Evolutionary conservation across 2,888 invertebrate species (phyloP).

Genomic region (Pandemis corylana): DNA sequence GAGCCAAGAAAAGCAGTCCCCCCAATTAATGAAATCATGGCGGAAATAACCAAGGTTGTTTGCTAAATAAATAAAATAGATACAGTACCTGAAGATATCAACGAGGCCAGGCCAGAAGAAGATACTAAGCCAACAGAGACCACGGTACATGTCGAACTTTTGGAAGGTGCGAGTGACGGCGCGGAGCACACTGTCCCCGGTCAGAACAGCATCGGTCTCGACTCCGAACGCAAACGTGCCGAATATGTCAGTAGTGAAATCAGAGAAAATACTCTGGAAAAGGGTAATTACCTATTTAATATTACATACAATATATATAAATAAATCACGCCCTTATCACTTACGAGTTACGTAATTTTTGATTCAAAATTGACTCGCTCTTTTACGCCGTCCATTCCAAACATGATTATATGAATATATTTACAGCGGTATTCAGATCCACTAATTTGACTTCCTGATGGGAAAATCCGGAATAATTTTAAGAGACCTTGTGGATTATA

Average conservation of each 20-base stretch:
- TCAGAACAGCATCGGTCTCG: conserved; percentile 49
- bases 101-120: conserved; percentile 64
- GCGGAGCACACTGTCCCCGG: conserved; percentile 57
- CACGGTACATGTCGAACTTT: conserved; percentile 52
- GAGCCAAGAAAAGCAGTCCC: not conserved
- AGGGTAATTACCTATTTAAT: too few relatives aligned
- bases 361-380: too few relatives aligned
- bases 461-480: too few relatives aligned
- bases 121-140: conserved; percentile 57
- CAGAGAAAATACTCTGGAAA: conserved; percentile 49
- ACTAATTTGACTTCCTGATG: too few relatives aligned
- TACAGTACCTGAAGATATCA: conserved; percentile 54
- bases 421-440: too few relatives aligned
- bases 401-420: too few relatives aligned
- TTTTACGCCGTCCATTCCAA: too few relatives aligned
- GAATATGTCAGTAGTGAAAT: conserved; percentile 55
- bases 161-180: conserved; percentile 56
- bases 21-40: not conserved
- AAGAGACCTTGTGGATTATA: too few relatives aligned
- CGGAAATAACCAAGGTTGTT: not conserved
- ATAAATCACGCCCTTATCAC: too few relatives aligned
- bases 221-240: conserved; percentile 55
- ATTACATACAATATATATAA: too few relatives aligned
- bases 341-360: too few relatives aligned
- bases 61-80: not conserved